Evolutionary conservation across 1,140 invertebrate species (phyloP), one percentile per base, ranked within the genome.

Genomic region (Sesamia nonagrioides): DNA sequence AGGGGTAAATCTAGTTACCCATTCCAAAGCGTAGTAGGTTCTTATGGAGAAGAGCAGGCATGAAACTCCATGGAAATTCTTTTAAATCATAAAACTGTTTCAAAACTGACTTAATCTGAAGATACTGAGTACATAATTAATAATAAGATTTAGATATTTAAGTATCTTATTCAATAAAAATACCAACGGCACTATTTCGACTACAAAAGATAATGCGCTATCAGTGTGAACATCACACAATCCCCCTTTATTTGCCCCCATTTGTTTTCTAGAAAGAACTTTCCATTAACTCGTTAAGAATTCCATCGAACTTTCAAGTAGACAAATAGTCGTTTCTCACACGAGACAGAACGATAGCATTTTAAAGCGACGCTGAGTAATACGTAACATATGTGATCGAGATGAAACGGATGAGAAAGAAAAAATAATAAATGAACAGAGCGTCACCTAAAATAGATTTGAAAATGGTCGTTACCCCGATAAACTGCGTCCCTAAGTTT

Each of bases 341-440:
- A 81, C 75, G 66, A 88, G 87, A 89, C 88, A 87, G 68, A 66
- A 78, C 86, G 88, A 90, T 91, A 92, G 87, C 89, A 86, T 81
- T 86, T 88, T 89, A 87, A 87, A 88, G 83, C 84, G 82, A 86
- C 84, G 83, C 86, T 89, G 86, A 90, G 84, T 88, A 88, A 91
- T 88, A 86, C 85, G 84, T 84, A 82, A 91, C 89, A 91, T 27
- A 27, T 90, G 89, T 91, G 90, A 92, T 92, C 88, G 88, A 86
- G 86, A 83, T 81, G 84, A 88, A 91, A 89, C 84, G 90, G 89
- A 89, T 66, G 42, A 66, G 37, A 90, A 91, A 89, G 88, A 91
- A 90, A 92, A 91, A 89, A 92, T 87, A 87, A 92, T 91, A 93
- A 93, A 93, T 93, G 91, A 93, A 93, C 88, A 89, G 81, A 85